Conservation (phyloP, 2,113 vertebrate genomes). For the Ammodytes dubius region DNA sequence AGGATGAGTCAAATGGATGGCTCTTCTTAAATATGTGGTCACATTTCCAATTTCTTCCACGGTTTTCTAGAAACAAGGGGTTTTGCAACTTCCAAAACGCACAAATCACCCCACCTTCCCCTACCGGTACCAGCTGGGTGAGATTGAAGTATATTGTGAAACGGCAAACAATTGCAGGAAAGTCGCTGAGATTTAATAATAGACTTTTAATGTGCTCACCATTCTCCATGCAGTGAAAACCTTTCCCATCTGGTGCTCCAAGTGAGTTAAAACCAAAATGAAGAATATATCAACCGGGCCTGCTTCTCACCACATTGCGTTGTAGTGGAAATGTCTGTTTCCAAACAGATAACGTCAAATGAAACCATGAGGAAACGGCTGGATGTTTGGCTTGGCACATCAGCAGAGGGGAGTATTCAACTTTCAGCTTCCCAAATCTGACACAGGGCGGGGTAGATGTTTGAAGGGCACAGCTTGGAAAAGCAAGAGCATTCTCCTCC, state of each 20-base stretch:
- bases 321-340: conserved; percentile 71
- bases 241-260: conserved; percentile 5
- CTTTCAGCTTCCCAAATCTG: conserved; percentile 22
- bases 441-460: not conserved
- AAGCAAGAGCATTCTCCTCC: conserved; percentile 28
- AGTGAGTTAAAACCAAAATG: conserved; percentile 5
- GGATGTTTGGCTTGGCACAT: conserved; percentile 65
- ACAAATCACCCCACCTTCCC: no score
- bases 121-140: conserved; percentile 7
- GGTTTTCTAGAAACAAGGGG: no score
- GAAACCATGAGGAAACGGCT: conserved; percentile 57
- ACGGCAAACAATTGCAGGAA: conserved; percentile 51
- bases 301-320: not conserved
- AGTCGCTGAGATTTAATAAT: conserved; percentile 8
- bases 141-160: not conserved
- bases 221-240: not conserved
- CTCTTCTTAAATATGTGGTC: no score
- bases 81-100: no score
- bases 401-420: conserved; percentile 1
- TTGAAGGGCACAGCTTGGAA: conserved; percentile 27
- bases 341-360: conserved; percentile 58
- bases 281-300: conserved; percentile 17
- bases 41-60: no score
- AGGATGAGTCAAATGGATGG: no score
- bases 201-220: not conserved